Evolutionary conservation across 2,113 vertebrate genomes (phyloP), one percentile per base, ranked within the genome.

Genomic region (Phalacrocorax brasilianus): DNA sequence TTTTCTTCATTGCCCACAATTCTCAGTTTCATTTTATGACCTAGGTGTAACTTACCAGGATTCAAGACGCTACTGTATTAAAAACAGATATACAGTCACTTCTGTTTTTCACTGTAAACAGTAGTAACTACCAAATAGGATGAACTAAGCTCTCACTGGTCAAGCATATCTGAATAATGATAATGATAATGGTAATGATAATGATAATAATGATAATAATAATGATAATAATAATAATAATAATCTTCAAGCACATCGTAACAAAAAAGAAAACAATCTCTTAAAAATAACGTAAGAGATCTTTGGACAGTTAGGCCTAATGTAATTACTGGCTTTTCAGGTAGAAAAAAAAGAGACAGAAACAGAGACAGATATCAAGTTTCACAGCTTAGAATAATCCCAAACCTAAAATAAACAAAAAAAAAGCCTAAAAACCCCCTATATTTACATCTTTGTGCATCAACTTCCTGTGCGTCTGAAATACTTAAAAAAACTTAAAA

Each of bases 401-500:
- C 22, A 70, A 85, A 19, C 7, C 6, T 10, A 7, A 30, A 81
- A 75, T 17, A 79, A 79, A 35, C 4, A 40, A 76, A 49, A 67
- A 11, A 45, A 21, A 5, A 1, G 38, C 1, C 8, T 23, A 6
- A 16, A 62, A 26, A 1, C 49, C 13, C 6, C 2, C 5, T 14
- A 14, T 12, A 73, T 45, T 63, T 75, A 50, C 35, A 79, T 4
- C 17, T 73, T 42, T 7, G 7, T 50, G 14, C 5, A 56, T 30
- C 33, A 84, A 52, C 23, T 73, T 76, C 8, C 17, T 45, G 55
- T 8, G 13, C 6, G 81, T 77, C 32, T 15, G 3, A 88, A 92
- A 71, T 30, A 32, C 6, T 45, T 45, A 45, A 45, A 28, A n/a
- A 45, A 47, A 38, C 38, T 38, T 38, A 38, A 52, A 22, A 40